Evolutionary conservation across 2,797 vertebrate species (phyloP).

Genomic region (Hemitrygon akajei): DNA sequence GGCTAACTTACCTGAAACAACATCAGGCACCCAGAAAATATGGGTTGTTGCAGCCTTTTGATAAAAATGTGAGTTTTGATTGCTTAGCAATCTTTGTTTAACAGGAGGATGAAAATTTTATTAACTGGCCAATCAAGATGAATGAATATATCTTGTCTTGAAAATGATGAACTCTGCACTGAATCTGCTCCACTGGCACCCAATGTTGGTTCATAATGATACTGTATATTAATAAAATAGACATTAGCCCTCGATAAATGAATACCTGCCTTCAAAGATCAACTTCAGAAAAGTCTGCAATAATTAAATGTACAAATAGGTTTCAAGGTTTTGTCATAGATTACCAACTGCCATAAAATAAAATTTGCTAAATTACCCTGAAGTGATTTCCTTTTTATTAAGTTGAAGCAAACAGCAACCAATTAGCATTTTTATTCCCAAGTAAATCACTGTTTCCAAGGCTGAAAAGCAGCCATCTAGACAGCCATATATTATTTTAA

Average conservation of each 20-base stretch:
- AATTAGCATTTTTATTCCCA: constrained; percentile 9
- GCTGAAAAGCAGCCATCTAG: not conserved
- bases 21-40: not conserved
- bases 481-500: not conserved
- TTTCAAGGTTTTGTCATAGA: not conserved
- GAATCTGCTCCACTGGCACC: not conserved
- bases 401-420: constrained; percentile 15
- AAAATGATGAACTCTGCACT: too few relatives aligned
- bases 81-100: not conserved
- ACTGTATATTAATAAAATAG: not conserved
- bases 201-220: not conserved
- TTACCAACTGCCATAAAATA: not conserved
- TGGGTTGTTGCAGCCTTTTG: not conserved
- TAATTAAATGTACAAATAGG: constrained; percentile 5
- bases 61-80: not conserved
- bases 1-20: not conserved
- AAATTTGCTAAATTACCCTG: constrained; percentile 23
- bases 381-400: constrained; percentile 21
- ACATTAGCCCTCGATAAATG: not conserved
- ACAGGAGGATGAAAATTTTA: not conserved
- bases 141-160: not conserved
- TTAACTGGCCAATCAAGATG: not conserved
- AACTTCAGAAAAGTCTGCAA: not conserved
- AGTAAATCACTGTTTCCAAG: not conserved
- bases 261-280: not conserved